Evolutionary conservation across 2,797 vertebrate species (phyloP).

Genomic region (Myotis pilosus): DNA sequence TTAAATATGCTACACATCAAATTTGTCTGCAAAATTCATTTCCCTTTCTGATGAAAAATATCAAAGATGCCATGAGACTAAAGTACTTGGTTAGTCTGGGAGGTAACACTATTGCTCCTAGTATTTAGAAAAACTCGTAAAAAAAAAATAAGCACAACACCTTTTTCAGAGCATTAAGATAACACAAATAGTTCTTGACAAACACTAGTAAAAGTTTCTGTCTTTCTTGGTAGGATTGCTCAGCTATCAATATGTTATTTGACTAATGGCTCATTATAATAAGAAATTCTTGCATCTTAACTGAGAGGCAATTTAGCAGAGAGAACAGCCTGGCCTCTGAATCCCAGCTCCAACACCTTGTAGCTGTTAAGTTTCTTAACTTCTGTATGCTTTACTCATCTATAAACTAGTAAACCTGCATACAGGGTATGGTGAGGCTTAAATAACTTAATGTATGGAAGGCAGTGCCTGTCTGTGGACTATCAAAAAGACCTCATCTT

Average conservation of each 20-base stretch:
- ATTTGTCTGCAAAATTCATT: background rate
- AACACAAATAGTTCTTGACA: conserved; percentile 27
- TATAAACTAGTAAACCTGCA: background rate
- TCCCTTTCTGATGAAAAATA: conserved; percentile 33
- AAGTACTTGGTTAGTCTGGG: background rate
- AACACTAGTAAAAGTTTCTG: background rate
- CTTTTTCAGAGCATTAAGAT: background rate
- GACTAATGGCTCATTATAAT: conserved; percentile 40
- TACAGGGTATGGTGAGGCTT: background rate
- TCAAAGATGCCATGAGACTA: background rate
- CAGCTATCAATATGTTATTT: conserved; percentile 26
- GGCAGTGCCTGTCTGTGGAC: background rate
- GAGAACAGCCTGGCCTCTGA: background rate
- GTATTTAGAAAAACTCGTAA: background rate
- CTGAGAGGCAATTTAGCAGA: background rate
- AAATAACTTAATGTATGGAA: background rate
- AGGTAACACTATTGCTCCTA: background rate
- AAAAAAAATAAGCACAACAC: background rate
- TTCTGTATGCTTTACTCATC: background rate
- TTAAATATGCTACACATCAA: background rate
- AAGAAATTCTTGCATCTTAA: conserved; percentile 39
- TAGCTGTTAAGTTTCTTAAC: background rate
- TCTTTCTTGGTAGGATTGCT: background rate
- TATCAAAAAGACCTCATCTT: background rate
- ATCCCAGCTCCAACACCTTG: background rate